Evolutionary conservation across 2,797 vertebrate species (phyloP).

Genomic region (Chloroceryle amazona): DNA sequence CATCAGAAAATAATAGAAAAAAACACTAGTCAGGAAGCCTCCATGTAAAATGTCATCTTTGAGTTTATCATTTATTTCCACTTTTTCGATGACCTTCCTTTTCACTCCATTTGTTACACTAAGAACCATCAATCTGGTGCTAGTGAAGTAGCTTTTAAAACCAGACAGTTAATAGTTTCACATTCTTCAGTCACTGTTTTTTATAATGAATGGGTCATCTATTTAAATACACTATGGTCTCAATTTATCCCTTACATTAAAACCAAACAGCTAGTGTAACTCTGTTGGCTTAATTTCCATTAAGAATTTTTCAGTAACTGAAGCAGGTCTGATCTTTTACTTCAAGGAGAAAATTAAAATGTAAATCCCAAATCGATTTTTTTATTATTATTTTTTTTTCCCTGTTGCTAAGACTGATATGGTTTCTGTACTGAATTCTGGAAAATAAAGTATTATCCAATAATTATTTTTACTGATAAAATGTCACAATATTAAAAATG

Average conservation of each 20-base stretch:
- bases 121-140: not conserved
- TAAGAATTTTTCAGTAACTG: not conserved
- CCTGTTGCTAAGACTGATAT: not conserved
- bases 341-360: not conserved
- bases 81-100: not conserved
- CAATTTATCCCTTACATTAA: not conserved
- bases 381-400: not conserved
- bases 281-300: not conserved
- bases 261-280: not conserved
- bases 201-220: not conserved
- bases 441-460: not conserved
- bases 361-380: fast-evolving
- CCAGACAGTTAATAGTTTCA: not conserved
- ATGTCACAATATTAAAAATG: not conserved
- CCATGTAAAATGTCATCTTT: not conserved
- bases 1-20: not conserved
- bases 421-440: not conserved
- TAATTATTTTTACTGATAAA: not conserved
- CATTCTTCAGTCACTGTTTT: not conserved
- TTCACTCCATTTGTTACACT: not conserved
- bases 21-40: not conserved
- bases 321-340: not conserved
- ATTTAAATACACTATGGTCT: not conserved
- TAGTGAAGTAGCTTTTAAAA: not conserved
- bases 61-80: not conserved